Evolutionary conservation across 2,888 invertebrate genomes (phyloP), one percentile per base, ranked within the genome.

Genomic region (Mantis religiosa): DNA sequence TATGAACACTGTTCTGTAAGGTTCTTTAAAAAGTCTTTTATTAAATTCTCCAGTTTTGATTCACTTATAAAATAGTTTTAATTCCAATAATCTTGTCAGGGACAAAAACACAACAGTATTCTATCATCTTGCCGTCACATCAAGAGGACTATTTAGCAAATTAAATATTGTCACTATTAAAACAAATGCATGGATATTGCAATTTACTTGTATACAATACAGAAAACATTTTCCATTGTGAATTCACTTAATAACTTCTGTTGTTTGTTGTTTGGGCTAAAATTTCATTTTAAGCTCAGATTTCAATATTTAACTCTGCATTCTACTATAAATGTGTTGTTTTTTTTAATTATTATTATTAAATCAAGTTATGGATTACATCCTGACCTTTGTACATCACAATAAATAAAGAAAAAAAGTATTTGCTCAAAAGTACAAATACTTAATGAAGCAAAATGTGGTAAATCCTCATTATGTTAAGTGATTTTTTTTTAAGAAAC

Each of bases 381-480:
- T 71, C 54, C 20, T 71, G 54, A 71, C 54, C 28, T 82, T 34
- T 87, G 87, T 85, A 89, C 89, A 89, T 89, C 89, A 89, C 87
- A 89, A 87, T 84, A 34, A 87, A 87, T 85, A 87, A 82, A 88
- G 15, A 54, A 34, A 85, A n/a, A 84, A 88, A 90, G 89, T 90
- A 89, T 89, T 90, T 90, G 90, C 90, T 90, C 89, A 90, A 90
- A 88, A 87, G 90, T 90, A 90, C 90, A 90, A 90, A 90, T 90
- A 90, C 90, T 89, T 89, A 88, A 88, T 84, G 83, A 87, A 41
- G 41, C 88, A 84, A 85, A 41, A 34, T 82, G 85, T 82, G 82
- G 28, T 89, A 89, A 28, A 89, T 83, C 82, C 54, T 89, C 82
- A 71, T 71, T 20, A 15, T 71, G 20, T 71, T 71, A 3, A 20